Percentiles rank a stretch among this genome's conserved stretches.
These are phyloP conservation scores for Odontamblyopus rebecca DNA, from an alignment of 2,797 vertebrate species.

Conservation along the genomic window DNA sequence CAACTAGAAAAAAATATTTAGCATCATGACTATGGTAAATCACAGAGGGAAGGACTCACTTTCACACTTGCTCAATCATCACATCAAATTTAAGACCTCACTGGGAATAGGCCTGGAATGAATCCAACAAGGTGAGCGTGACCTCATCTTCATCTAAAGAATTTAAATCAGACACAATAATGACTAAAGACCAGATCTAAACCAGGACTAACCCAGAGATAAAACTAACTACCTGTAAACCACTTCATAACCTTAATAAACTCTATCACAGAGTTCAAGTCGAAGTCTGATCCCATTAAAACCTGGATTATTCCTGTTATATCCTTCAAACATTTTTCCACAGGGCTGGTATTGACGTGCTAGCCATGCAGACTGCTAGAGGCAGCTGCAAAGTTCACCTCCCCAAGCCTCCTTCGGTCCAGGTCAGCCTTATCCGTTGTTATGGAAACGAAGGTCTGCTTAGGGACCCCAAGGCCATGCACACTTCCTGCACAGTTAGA, in stretches of 20 bases:
- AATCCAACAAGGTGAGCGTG: too few species aligned
- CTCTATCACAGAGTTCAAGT: background rate
- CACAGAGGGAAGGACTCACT: too few species aligned
- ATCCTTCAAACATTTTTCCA: constrained; percentile 3
- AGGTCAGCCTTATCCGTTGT: constrained; percentile 68
- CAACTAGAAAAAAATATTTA: background rate
- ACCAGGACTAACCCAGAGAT: background rate
- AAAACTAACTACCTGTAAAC: background rate
- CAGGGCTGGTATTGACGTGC: constrained; percentile 33
- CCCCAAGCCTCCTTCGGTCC: constrained; percentile 49
- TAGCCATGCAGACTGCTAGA: constrained; percentile 42
- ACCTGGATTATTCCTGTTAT: constrained; percentile 1
- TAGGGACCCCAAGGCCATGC: constrained; percentile 55
- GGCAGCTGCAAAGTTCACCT: constrained; percentile 67
- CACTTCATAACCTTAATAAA: background rate
- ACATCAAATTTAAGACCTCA: too few species aligned
- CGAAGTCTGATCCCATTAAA: background rate
- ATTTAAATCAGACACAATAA: background rate
- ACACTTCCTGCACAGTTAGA: constrained; percentile 40
- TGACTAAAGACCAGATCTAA: background rate
- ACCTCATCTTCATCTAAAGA: too few species aligned
- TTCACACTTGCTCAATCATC: too few species aligned
- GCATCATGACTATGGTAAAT: background rate
- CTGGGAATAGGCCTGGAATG: too few species aligned
- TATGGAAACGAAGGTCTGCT: constrained; percentile 70